Conservation (phyloP, 2,797 vertebrate genomes). For the Masticophis lateralis region DNA sequence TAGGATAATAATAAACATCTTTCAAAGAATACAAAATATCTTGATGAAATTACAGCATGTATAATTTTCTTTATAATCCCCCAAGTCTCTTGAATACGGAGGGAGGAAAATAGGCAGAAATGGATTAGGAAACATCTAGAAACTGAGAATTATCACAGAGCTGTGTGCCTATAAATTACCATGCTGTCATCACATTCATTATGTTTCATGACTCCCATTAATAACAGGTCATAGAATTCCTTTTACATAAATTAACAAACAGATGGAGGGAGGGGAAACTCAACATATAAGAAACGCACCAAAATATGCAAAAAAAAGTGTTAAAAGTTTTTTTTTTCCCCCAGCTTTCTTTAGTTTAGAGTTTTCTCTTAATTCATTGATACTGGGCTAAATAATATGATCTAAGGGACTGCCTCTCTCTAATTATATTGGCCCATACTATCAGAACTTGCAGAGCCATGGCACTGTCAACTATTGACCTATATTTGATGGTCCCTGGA, state of each 20-base stretch:
- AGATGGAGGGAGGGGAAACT: not conserved
- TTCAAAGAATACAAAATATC: not conserved
- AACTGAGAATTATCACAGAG: not conserved
- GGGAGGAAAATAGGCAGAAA: not conserved
- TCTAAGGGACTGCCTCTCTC: no score
- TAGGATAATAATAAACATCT: not conserved
- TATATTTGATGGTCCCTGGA: not conserved
- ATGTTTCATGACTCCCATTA: not conserved
- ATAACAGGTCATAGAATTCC: not conserved
- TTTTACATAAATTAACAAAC: not conserved
- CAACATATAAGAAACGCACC: not conserved
- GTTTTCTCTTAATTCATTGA: not conserved
- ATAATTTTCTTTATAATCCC: not conserved
- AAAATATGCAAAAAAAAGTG: not conserved
- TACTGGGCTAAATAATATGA: not conserved
- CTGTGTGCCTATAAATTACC: not conserved
- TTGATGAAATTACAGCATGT: not conserved
- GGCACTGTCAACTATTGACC: not conserved
- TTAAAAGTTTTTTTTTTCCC: not conserved
- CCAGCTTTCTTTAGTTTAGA: not conserved
- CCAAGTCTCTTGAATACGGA: not conserved
- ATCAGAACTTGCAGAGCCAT: not conserved
- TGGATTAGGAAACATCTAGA: not conserved
- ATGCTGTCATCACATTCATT: not conserved
- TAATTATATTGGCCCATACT: no score